Evolutionary conservation across 2,888 invertebrate species (phyloP), one percentile per base, ranked within the genome.

Genomic region (Cephus runcator): DNA sequence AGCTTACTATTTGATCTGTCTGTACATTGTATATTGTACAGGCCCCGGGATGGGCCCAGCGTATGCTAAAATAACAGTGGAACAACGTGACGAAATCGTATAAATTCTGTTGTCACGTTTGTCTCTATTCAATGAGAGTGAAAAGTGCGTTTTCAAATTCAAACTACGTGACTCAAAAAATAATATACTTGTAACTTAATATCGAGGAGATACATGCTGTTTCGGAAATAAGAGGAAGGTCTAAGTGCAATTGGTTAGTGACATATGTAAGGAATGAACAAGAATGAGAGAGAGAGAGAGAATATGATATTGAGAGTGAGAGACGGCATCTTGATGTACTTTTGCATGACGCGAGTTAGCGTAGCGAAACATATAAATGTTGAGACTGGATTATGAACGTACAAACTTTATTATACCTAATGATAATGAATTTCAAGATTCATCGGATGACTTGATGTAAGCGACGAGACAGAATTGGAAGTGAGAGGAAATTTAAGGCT

Each of bases 311-410:
- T 15, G 71, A 56, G 56, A 56, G 23, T 34, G 71, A 34, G 71
- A 71, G 33, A 71, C 71, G 71, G 71, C 33, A 71, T 15, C 34
- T 56, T 75, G 76, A 79, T 76, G 76, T 80, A 78, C 31, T 81
- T 81, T 77, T 78, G 78, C 73, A 78, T 34, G 75, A 73, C 73
- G 79, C 69, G 77, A 74, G 71, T 77, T 79, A 73, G 75, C 77
- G 75, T 79, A 79, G 83, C 75, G 80, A 81, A 81, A 81, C 81
- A 83, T 82, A 80, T 79, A 84, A 83, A 84, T 85, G 81, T 85
- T 86, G 88, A 88, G 88, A 88, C 87, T 88, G 88, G 87, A 85
- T 86, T 82, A 83, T 81, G 87, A 87, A 88, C 85, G 88, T 88
- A 88, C 88, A 87, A 87, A 82, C 82, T 82, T 81, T 79, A 83